Conservation (phyloP, 2,113 vertebrate species). For the Solea senegalensis region DNA sequence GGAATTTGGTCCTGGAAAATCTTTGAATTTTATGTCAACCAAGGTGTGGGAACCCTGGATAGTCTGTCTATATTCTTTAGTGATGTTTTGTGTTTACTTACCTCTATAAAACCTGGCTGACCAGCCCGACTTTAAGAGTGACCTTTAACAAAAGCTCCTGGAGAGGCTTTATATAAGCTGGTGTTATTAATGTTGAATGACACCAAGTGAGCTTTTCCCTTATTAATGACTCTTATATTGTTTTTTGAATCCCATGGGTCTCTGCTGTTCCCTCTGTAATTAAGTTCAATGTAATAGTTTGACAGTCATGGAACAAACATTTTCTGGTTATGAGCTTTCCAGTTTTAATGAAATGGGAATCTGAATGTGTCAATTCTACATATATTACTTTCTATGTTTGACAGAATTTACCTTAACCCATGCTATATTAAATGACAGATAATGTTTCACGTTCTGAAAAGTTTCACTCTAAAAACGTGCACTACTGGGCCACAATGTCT, state of each 20-base stretch:
- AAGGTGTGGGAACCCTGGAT: too few relatives aligned
- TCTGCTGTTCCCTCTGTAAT: conserved; percentile 20
- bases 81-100: too few relatives aligned
- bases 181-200: conserved; percentile 26
- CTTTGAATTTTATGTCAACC: too few relatives aligned
- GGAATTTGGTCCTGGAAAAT: too few relatives aligned
- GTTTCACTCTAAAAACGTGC: not conserved
- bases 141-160: not conserved
- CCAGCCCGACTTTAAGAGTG: not conserved
- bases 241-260: conserved; percentile 25
- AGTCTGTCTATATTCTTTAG: too few relatives aligned
- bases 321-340: conserved; percentile 12
- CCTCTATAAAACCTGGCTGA: not conserved
- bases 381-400: not conserved
- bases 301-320: conserved; percentile 32
- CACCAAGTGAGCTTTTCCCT: conserved; percentile 5
- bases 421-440: not conserved
- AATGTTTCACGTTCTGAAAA: not conserved
- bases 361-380: too few relatives aligned
- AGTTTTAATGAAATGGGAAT: too few relatives aligned
- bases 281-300: conserved; percentile 9
- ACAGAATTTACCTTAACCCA: not conserved
- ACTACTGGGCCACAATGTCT: conserved; percentile 4
- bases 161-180: not conserved
- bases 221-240: conserved; percentile 27